These are phyloP conservation scores for Naja naja DNA, from an alignment of 2,113 vertebrate genomes.

Conservation along the genomic window DNA sequence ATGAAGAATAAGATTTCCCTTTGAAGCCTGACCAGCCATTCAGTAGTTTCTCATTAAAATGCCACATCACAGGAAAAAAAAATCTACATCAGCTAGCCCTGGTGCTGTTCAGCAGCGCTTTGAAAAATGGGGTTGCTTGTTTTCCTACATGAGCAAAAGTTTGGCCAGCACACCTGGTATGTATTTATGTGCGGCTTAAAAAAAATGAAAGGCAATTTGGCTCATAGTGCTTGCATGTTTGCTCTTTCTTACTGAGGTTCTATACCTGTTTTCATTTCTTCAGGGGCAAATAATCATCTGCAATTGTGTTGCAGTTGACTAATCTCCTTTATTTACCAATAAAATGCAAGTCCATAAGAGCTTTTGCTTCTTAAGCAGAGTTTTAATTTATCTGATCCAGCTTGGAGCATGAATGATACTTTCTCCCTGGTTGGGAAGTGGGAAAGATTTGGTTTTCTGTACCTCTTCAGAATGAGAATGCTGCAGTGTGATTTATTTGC, in stretches of 20 bases:
- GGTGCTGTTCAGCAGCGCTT: slow-evolving; percentile 12
- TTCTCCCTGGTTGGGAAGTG: not conserved
- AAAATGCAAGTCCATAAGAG: not conserved
- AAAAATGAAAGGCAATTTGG: not conserved
- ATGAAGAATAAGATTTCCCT: not conserved
- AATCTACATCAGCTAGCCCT: not conserved
- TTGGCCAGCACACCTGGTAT: slow-evolving; percentile 13
- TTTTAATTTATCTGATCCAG: not conserved
- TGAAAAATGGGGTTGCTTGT: not conserved
- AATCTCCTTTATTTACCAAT: not conserved
- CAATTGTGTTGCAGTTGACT: not conserved
- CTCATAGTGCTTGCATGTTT: not conserved
- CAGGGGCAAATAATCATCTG: not conserved
- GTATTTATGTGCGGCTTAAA: slow-evolving; percentile 4
- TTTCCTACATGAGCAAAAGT: not conserved
- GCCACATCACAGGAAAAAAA: slow-evolving; percentile 35
- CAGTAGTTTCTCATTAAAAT: not conserved
- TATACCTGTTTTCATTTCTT: not conserved
- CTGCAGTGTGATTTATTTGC: slow-evolving; percentile 11
- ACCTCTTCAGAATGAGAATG: not conserved
- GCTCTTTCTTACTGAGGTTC: not conserved
- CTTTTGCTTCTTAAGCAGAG: not conserved
- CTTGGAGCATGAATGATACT: not conserved
- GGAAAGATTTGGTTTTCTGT: not conserved
- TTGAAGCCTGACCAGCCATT: slow-evolving; percentile 43